phyloP scores from a whole-genome alignment of 2,888 invertebrate genomes.

The Augochlorella aurata region DNA sequence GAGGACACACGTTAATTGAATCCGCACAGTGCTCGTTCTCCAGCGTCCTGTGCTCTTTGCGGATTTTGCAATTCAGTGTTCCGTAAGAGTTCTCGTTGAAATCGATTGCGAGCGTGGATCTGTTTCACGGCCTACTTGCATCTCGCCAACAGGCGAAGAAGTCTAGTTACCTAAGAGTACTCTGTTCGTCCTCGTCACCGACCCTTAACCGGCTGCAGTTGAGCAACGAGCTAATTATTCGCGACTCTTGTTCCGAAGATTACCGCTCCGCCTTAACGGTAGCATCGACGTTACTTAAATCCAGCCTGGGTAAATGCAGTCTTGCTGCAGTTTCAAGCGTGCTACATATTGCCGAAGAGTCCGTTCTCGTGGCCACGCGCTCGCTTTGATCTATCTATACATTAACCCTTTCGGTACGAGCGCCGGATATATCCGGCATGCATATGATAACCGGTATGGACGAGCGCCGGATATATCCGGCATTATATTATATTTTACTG shows the following conservation, averaged over 20 bases:
- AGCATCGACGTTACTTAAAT: slow-evolving; percentile 37
- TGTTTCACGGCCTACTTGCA: not conserved
- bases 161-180: not conserved
- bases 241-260: slow-evolving; percentile 17
- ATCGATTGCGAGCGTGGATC: not conserved
- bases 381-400: too few relatives aligned
- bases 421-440: too few relatives aligned
- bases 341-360: slow-evolving; percentile 11
- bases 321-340: not conserved
- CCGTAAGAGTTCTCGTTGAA: not conserved
- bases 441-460: too few relatives aligned
- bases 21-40: not conserved
- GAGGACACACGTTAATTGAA: not conserved
- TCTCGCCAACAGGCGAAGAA: not conserved
- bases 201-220: not conserved
- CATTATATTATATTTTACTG: too few relatives aligned
- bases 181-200: not conserved
- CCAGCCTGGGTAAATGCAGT: slow-evolving; percentile 27
- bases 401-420: too few relatives aligned
- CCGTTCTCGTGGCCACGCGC: not conserved
- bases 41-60: not conserved
- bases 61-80: not conserved
- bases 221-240: slow-evolving; percentile 38
- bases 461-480: too few relatives aligned
- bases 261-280: slow-evolving; percentile 19